Base-by-base conservation (phyloP, 2,888 invertebrate genomes). In the Halictus ligatus region DNA sequence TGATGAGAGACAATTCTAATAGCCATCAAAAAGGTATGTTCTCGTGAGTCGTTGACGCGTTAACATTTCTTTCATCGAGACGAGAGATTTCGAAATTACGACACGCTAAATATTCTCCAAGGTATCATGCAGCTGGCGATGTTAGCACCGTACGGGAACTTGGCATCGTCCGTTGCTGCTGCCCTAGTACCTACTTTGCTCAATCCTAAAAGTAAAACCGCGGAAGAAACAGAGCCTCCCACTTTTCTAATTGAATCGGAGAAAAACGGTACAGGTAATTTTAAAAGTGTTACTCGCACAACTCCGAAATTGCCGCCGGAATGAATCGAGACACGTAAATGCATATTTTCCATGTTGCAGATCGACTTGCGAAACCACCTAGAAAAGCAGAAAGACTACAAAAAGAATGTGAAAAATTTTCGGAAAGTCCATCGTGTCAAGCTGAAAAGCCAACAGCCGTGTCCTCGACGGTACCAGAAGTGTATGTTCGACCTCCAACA, bases 131-230 rank as follows among this genome's bases (percentile, higher is more conserved):
- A 96, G 93, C 93, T 96, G 84, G 95, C 96, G 21, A 95, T 96
- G 93, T 92, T 96, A 88, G 96, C 96, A 69, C 96, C 96, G n/a
- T 96, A 96, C 92, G 96, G 95, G 93, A 96, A 96, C 92, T 94
- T 96, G 87, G 96, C 96, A 64, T 95, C 95, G 25, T 96, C 96
- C 0, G 95, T 96, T 80, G 96, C 96, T 2, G 96, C 96, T 8
- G 96, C 96, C 29, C 93, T 96, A n/a, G 95, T 96, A 79, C 96
- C 96, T 50, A 96, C 96, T 43, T 94, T 96, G 79, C 94, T 96
- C 84, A 95, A 95, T 67, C 95, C 96, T 25, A 94, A 93, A 86
- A 87, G 93, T 43, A 92, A 91, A 78, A 85, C 84, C 1, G 7
- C 43, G 5, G 90, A 90, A 18, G 80, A 86, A 13, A 64, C 29